Evolutionary conservation across 2,113 vertebrate species (phyloP).

Genomic region (Microtus ochrogaster): DNA sequence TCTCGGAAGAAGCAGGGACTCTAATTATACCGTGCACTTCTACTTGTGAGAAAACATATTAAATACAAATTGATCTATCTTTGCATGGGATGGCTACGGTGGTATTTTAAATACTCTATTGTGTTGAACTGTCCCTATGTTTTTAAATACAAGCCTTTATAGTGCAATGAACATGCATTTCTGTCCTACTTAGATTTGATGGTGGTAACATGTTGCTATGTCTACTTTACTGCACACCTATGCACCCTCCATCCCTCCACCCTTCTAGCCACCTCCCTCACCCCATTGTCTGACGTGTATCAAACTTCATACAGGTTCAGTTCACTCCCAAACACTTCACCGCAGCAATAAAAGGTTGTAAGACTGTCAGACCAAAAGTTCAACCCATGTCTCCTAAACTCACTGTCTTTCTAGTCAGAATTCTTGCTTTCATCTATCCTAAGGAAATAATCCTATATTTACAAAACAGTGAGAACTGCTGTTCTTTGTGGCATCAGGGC

Average conservation of each 20-base stretch:
- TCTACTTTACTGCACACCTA: background rate
- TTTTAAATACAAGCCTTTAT: background rate
- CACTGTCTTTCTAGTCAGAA: background rate
- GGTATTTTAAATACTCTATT: background rate
- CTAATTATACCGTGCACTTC: accelerated
- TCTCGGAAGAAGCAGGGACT: background rate
- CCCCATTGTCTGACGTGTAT: background rate
- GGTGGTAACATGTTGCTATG: accelerated
- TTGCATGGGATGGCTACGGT: background rate
- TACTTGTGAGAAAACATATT: background rate
- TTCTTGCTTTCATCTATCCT: too few relatives aligned
- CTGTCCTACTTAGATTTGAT: background rate
- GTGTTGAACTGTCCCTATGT: background rate
- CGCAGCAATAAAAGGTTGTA: background rate
- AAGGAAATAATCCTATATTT: background rate
- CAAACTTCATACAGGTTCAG: accelerated
- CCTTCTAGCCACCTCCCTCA: background rate
- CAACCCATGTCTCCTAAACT: background rate
- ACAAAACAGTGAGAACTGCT: accelerated
- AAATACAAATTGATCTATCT: background rate
- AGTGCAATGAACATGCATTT: accelerated
- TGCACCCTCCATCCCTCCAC: background rate
- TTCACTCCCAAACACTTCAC: accelerated
- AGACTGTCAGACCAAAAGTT: background rate
- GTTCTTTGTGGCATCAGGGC: accelerated